A percentile compares a stretch with the other conserved stretches of the same genome.
Conservation (phyloP, 53 echinoderm and acorn worm genomes). For the Crossaster papposus region DNA sequence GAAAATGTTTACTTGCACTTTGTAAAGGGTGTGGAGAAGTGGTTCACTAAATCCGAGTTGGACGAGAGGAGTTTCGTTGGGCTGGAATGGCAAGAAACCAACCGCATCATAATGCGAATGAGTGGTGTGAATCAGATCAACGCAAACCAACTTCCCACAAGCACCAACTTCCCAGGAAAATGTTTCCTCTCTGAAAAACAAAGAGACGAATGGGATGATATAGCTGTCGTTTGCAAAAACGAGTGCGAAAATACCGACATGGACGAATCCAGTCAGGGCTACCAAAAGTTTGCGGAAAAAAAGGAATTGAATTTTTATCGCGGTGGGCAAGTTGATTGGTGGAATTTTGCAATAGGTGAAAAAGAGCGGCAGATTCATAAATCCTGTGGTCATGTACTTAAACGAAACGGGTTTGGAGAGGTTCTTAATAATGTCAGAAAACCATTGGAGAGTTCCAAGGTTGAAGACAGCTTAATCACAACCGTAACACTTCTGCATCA, state of each 20-base stretch:
- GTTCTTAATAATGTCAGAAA: conserved; percentile 9
- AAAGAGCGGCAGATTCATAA: conserved; percentile 19
- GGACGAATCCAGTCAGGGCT: conserved; percentile 55
- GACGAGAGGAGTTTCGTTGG: conserved; percentile 52
- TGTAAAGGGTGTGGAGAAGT: conserved; percentile 34
- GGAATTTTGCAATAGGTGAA: conserved; percentile 75
- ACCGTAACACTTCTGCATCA: conserved; percentile 70
- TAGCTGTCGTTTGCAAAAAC: conserved; percentile 67
- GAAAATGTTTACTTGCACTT: conserved; percentile 27
- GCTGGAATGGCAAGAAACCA: conserved; percentile 46
- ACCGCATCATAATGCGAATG: conserved; percentile 55
- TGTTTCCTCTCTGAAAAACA: conserved; percentile 42
- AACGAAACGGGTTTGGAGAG: conserved; percentile 33
- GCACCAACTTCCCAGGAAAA: neutral
- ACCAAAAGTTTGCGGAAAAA: conserved; percentile 24
- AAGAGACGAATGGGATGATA: conserved; percentile 61
- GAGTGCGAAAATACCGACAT: conserved; percentile 79
- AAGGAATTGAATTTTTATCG: conserved; percentile 73
- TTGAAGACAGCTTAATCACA: conserved; percentile 2
- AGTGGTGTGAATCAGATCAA: conserved; percentile 33
- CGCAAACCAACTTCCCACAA: conserved; percentile 20
- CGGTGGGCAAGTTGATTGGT: conserved; percentile 74
- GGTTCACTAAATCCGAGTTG: conserved; percentile 54
- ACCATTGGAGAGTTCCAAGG: neutral
- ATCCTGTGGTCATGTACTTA: conserved; percentile 64